These are phyloP conservation scores for Protophormia terraenovae DNA, from an alignment of 2,888 invertebrate genomes.

Conservation along the genomic window DNA sequence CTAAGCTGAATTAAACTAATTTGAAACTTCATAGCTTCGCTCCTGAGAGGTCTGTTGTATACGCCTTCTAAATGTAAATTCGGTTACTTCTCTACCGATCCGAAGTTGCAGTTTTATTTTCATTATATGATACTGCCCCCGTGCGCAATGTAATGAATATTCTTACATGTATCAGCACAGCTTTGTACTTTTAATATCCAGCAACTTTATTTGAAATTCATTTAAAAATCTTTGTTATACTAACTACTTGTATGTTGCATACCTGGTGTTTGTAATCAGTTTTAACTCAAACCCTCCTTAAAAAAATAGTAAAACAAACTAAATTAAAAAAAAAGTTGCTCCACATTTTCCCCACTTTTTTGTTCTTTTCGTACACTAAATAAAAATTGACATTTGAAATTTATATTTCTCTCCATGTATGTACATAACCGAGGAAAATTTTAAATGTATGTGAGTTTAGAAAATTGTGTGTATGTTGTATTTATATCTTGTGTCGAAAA, in stretches of 20 bases:
- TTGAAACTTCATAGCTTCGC: too few relatives aligned
- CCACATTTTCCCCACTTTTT: neutral
- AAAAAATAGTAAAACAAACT: neutral
- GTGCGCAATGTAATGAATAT: too few relatives aligned
- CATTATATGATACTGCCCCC: too few relatives aligned
- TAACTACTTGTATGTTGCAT: conserved; percentile 5
- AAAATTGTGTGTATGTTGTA: neutral
- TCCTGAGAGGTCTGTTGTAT: too few relatives aligned
- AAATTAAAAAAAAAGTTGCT: conserved; percentile 1
- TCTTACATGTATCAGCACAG: too few relatives aligned
- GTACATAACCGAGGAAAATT: conserved; percentile 8
- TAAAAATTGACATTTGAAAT: conserved; percentile 62
- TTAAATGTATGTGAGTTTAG: neutral
- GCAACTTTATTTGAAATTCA: conserved; percentile 30
- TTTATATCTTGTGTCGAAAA: conserved; percentile 11
- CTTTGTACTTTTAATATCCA: too few relatives aligned
- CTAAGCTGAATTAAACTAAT: too few relatives aligned
- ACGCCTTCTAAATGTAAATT: too few relatives aligned
- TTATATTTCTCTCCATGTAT: conserved; percentile 23
- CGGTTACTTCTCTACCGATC: too few relatives aligned
- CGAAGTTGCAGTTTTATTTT: too few relatives aligned
- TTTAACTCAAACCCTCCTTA: conserved; percentile 14
- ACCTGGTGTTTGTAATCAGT: conserved; percentile 43
- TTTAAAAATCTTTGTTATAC: conserved; percentile 31
- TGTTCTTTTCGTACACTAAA: conserved; percentile 26